phyloP scores from a whole-genome alignment of 1,140 invertebrate genomes.

The Anthonomus grandis region DNA sequence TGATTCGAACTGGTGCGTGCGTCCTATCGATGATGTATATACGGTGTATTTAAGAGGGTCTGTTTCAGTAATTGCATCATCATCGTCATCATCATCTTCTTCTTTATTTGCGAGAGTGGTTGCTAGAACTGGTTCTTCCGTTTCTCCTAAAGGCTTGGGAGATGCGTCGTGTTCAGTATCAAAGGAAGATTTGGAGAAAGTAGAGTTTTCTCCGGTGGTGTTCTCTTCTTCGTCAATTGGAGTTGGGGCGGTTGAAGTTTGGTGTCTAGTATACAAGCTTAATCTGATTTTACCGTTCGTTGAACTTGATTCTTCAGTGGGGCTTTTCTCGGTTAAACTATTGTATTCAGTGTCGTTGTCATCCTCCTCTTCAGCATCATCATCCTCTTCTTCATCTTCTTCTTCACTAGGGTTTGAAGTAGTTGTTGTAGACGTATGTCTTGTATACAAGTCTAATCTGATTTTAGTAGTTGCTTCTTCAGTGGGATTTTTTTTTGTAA shows the following conservation, averaged over 20 bases:
- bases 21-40: conserved; percentile 10
- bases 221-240: too few relatives aligned
- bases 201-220: too few relatives aligned
- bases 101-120: too few relatives aligned
- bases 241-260: too few relatives aligned
- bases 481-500: conserved; percentile 6
- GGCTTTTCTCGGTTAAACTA: too few relatives aligned
- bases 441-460: conserved; percentile 1
- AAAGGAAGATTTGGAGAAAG: too few relatives aligned
- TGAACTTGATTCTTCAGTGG: too few relatives aligned
- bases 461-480: neutral
- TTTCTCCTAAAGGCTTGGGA: too few relatives aligned
- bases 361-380: conserved; percentile 17
- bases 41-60: conserved; percentile 13
- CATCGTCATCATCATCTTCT: conserved; percentile 2
- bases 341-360: neutral
- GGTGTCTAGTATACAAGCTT: too few relatives aligned
- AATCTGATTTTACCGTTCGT: too few relatives aligned
- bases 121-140: neutral
- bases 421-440: conserved; percentile 7
- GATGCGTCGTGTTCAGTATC: too few relatives aligned
- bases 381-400: conserved; percentile 5
- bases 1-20: conserved; percentile 18
- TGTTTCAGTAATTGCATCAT: conserved; percentile 2
- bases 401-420: neutral